Percentiles rank a stretch among this genome's conserved stretches.
Conservation (phyloP, 2,797 vertebrate species). For the Staurois parvus region DNA sequence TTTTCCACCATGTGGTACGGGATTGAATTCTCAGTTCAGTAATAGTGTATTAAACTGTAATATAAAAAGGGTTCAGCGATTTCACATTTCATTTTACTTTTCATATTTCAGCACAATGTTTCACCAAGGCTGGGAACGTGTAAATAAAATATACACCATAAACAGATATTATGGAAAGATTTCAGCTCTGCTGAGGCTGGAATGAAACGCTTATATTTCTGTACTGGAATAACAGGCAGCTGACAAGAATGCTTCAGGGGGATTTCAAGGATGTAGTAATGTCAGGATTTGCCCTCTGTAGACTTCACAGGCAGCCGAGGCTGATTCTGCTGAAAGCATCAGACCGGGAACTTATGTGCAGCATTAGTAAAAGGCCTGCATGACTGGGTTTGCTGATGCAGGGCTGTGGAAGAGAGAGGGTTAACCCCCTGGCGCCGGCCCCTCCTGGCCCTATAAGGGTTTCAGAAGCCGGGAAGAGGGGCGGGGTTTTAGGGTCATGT, state of each 20-base stretch:
- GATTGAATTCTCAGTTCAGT: slow-evolving; percentile 49
- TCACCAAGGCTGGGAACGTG: slow-evolving; percentile 10
- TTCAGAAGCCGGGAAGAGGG: too few relatives aligned
- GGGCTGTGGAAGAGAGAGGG: too few relatives aligned
- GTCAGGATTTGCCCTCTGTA: background rate
- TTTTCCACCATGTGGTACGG: slow-evolving; percentile 21
- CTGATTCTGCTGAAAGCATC: background rate
- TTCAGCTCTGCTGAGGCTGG: background rate
- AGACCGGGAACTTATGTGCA: too few relatives aligned
- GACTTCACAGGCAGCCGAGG: background rate
- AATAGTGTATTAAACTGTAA: slow-evolving; percentile 39
- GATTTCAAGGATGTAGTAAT: background rate
- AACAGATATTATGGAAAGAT: slow-evolving; percentile 20
- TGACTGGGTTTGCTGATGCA: too few relatives aligned
- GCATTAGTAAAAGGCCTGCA: too few relatives aligned
- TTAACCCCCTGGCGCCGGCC: too few relatives aligned
- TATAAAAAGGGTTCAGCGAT: slow-evolving; percentile 37
- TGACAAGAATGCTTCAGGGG: slow-evolving; percentile 3
- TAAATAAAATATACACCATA: slow-evolving; percentile 38
- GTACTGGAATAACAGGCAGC: background rate
- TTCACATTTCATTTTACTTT: slow-evolving; percentile 49
- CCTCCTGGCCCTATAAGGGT: too few relatives aligned
- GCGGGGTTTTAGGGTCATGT: too few relatives aligned
- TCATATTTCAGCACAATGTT: slow-evolving; percentile 49
- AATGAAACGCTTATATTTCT: slow-evolving; percentile 18